Percentiles rank a stretch among this genome's conserved stretches.
phyloP scores from a whole-genome alignment of 2,888 invertebrate species.

The Hipparchia sbordonii region DNA sequence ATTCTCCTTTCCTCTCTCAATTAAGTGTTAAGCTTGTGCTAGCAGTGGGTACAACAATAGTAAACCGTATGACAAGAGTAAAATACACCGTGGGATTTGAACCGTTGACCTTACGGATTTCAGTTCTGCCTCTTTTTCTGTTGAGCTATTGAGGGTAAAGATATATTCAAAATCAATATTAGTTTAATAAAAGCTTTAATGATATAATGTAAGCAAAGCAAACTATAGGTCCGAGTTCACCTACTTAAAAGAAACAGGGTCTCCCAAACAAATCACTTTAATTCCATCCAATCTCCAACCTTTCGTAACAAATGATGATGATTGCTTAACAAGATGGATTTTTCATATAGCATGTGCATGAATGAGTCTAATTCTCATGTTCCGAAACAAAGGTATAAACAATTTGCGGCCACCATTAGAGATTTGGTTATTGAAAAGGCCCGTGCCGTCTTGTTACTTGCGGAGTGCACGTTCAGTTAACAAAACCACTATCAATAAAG shows the following conservation, averaged over 20 bases:
- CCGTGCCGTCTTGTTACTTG: conserved; percentile 45
- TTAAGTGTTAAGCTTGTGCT: background rate
- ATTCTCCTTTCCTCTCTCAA: no score
- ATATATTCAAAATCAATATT: no score
- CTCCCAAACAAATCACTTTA: conserved; percentile 34
- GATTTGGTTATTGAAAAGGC: conserved; percentile 58
- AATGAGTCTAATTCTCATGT: conserved; percentile 59
- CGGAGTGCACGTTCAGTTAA: conserved; percentile 19
- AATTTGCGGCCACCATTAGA: conserved; percentile 67
- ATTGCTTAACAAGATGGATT: conserved; percentile 73
- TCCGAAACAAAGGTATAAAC: conserved; percentile 71
- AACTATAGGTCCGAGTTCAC: background rate
- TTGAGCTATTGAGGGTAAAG: no score
- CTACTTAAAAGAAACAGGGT: background rate
- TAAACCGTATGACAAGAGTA: no score
- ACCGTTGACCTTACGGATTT: no score
- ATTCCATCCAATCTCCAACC: conserved; percentile 30
- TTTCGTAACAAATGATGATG: conserved; percentile 69
- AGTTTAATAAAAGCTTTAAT: no score
- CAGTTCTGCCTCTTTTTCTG: no score
- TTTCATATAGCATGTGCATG: conserved; percentile 58
- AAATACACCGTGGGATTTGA: no score
- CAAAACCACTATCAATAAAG: background rate
- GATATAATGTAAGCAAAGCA: background rate
- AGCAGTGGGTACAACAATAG: background rate